These are phyloP conservation scores for Tokudaia tokunoshimensis DNA, from an alignment of 2,797 vertebrate genomes.

Conservation along the genomic window DNA sequence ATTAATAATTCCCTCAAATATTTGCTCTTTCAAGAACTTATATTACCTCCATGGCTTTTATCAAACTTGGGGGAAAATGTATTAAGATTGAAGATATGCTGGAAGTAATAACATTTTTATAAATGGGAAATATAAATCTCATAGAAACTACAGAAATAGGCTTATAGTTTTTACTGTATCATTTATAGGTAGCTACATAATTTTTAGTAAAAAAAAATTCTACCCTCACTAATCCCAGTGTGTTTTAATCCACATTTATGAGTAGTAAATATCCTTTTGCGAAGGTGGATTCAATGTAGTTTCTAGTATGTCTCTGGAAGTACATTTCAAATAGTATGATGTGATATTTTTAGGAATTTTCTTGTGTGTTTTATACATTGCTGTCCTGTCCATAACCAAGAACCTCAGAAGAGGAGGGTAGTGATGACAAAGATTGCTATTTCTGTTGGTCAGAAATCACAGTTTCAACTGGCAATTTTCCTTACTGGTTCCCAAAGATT, in stretches of 20 bases:
- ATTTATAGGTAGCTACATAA: constrained; percentile 40
- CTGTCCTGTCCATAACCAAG: not conserved
- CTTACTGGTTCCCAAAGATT: fast-evolving
- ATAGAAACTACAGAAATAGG: constrained; percentile 60
- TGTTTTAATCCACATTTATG: constrained; percentile 35
- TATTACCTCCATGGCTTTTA: constrained; percentile 79
- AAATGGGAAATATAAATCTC: constrained; percentile 73
- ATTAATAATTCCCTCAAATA: constrained; percentile 80
- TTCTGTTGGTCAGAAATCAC: not conserved
- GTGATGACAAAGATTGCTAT: not conserved
- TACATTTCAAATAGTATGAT: not conserved
- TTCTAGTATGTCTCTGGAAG: not conserved
- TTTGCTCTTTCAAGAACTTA: constrained; percentile 78
- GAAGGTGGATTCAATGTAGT: not conserved
- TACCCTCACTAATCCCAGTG: not conserved
- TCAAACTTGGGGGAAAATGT: constrained; percentile 78
- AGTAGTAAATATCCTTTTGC: constrained; percentile 37
- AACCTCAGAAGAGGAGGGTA: not conserved
- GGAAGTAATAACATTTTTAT: constrained; percentile 81
- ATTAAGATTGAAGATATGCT: constrained; percentile 79
- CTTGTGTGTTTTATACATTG: not conserved
- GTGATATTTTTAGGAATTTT: not conserved
- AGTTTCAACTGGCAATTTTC: not conserved
- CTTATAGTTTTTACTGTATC: constrained; percentile 11
- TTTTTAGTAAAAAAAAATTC: constrained; percentile 24